Conservation (phyloP, 2,888 invertebrate species). For the Melanargia galathea region DNA sequence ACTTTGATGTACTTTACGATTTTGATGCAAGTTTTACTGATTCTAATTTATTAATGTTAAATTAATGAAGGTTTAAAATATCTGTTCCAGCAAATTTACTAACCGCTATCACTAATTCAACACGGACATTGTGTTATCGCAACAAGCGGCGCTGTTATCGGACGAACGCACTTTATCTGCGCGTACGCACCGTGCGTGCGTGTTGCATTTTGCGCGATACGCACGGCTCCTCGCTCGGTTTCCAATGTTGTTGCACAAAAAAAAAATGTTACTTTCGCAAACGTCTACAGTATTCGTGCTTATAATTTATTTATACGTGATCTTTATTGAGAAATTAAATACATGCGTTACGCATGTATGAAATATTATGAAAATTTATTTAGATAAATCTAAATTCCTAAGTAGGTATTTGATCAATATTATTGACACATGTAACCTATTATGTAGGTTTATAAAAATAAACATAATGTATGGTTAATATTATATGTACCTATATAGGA, state of each 20-base stretch:
- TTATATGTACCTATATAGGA: too few species aligned
- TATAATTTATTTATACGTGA: constrained; percentile 70
- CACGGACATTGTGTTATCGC: constrained; percentile 57
- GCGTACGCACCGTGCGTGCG: constrained; percentile 68
- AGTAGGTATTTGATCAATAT: background rate
- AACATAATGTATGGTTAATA: background rate
- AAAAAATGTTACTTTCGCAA: constrained; percentile 71
- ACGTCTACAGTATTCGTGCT: constrained; percentile 61
- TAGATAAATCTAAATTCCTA: constrained; percentile 23
- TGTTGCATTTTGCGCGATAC: constrained; percentile 72
- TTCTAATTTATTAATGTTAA: background rate
- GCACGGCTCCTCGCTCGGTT: constrained; percentile 61
- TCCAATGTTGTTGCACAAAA: constrained; percentile 57
- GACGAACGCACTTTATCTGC: constrained; percentile 70
- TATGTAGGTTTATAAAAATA: background rate
- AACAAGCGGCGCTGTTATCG: constrained; percentile 59
- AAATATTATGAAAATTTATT: constrained; percentile 53
- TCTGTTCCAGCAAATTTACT: constrained; percentile 11
- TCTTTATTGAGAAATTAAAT: constrained; percentile 62
- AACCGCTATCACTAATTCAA: constrained; percentile 35
- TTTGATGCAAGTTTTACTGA: too few species aligned
- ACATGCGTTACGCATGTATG: constrained; percentile 72
- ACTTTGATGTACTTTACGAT: too few species aligned
- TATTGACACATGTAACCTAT: background rate
- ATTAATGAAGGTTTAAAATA: constrained; percentile 3